phyloP scores from a whole-genome alignment of 2,797 vertebrate genomes.

The Acomys russatus region DNA sequence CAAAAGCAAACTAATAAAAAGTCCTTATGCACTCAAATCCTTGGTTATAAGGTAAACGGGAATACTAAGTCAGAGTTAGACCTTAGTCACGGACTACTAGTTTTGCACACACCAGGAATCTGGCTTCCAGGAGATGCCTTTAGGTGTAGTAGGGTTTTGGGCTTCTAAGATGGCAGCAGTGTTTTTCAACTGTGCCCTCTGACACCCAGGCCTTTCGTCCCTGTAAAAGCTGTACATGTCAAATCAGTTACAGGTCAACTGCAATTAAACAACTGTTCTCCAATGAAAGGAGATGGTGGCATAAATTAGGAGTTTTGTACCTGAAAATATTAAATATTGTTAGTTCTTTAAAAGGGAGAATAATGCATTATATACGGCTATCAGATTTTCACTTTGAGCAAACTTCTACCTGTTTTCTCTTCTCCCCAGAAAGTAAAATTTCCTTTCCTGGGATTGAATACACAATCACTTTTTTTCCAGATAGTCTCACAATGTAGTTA shows the following conservation, averaged over 20 bases:
- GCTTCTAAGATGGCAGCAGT: constrained; percentile 51
- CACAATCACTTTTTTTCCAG: constrained; percentile 39
- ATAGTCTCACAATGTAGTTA: not conserved
- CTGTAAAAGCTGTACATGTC: constrained; percentile 67
- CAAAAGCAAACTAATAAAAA: not conserved
- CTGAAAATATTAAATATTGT: constrained; percentile 61
- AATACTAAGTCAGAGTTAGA: constrained; percentile 29
- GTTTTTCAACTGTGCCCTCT: constrained; percentile 69
- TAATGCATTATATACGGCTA: constrained; percentile 37
- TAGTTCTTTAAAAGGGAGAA: constrained; percentile 44
- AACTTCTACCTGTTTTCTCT: constrained; percentile 44
- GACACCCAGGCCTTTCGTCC: constrained; percentile 70
- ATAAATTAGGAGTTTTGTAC: constrained; percentile 72
- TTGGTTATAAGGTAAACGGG: constrained; percentile 26
- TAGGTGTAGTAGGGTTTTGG: not conserved
- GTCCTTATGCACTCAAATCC: constrained; percentile 15
- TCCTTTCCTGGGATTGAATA: not conserved
- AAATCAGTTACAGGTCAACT: constrained; percentile 69
- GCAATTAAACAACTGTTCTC: constrained; percentile 75
- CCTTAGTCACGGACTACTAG: not conserved
- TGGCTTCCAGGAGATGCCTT: not conserved
- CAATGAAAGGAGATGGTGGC: constrained; percentile 57
- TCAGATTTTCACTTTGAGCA: constrained; percentile 60
- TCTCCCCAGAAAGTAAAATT: constrained; percentile 20
- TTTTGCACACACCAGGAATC: not conserved